Percentiles rank a stretch among this genome's conserved stretches.
These are phyloP conservation scores for Spodoptera exigua DNA, from an alignment of 2,888 invertebrate genomes.

Conservation along the genomic window DNA sequence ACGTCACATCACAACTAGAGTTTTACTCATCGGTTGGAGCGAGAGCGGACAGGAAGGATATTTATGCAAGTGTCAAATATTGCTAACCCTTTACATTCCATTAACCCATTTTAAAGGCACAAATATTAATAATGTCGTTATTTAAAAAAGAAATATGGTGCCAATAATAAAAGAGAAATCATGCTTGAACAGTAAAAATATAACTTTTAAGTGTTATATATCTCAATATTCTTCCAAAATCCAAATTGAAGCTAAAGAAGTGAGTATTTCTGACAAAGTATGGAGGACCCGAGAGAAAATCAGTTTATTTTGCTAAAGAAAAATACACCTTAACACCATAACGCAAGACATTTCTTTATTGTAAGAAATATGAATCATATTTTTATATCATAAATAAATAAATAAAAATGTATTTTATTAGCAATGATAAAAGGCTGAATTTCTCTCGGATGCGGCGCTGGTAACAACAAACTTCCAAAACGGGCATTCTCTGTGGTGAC, in stretches of 20 bases:
- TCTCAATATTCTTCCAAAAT: too few species aligned
- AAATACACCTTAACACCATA: too few species aligned
- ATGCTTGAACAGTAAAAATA: slow-evolving; percentile 17
- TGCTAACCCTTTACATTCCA: slow-evolving; percentile 55
- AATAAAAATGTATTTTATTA: too few species aligned
- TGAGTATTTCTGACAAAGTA: too few species aligned
- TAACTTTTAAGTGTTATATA: background rate
- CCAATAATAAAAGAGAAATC: slow-evolving; percentile 40
- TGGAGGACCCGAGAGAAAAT: too few species aligned
- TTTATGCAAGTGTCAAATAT: slow-evolving; percentile 61
- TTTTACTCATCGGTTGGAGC: slow-evolving; percentile 23
- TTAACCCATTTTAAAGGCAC: slow-evolving; percentile 38
- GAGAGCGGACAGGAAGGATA: slow-evolving; percentile 38
- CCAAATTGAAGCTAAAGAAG: too few species aligned
- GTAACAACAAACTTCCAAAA: slow-evolving; percentile 28
- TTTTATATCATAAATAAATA: too few species aligned
- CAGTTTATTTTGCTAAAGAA: too few species aligned
- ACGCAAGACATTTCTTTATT: too few species aligned
- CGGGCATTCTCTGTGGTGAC: slow-evolving; percentile 25
- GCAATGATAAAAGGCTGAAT: slow-evolving; percentile 1
- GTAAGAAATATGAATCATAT: too few species aligned
- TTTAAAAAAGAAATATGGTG: slow-evolving; percentile 35
- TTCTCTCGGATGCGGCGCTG: slow-evolving; percentile 28
- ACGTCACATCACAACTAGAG: slow-evolving; percentile 25
- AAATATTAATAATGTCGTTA: slow-evolving; percentile 40